Conservation (phyloP, 1,140 invertebrate genomes). For the Trichoplusia ni region DNA sequence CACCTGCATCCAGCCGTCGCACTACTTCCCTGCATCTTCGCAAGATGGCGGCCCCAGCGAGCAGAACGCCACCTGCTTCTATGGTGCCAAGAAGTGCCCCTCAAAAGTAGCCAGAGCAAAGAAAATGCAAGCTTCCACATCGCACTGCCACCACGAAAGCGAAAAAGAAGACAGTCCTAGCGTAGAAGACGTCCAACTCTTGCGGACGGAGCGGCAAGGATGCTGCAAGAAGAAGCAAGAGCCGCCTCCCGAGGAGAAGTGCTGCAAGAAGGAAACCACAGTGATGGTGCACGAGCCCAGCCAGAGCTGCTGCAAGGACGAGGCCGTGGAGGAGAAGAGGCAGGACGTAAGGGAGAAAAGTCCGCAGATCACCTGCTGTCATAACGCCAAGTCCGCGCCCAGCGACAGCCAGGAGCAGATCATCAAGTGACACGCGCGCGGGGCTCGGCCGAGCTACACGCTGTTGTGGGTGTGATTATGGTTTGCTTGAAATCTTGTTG, state of each 20-base stretch:
- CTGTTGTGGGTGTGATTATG: constrained; percentile 8
- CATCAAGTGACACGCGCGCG: constrained; percentile 36
- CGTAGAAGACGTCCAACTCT: constrained; percentile 64
- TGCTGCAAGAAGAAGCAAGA: constrained; percentile 63
- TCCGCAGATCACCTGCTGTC: constrained; percentile 67
- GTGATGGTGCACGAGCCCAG: constrained; percentile 49
- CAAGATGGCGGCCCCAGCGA: constrained; percentile 39
- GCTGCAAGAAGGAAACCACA: constrained; percentile 49
- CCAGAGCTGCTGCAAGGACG: constrained; percentile 36
- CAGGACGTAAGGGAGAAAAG: constrained; percentile 54
- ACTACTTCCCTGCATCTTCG: constrained; percentile 61
- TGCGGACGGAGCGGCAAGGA: constrained; percentile 50
- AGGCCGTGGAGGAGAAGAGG: constrained; percentile 16
- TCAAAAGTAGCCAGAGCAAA: constrained; percentile 65
- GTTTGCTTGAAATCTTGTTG: background rate
- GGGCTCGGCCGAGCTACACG: background rate
- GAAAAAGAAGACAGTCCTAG: constrained; percentile 66
- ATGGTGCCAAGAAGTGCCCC: constrained; percentile 65
- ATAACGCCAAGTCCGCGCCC: constrained; percentile 45
- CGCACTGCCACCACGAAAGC: constrained; percentile 47
- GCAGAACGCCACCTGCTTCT: constrained; percentile 56
- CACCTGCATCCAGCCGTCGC: constrained; percentile 71
- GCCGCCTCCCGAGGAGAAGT: constrained; percentile 47
- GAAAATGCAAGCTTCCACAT: constrained; percentile 39
- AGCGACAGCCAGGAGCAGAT: constrained; percentile 72